These are phyloP conservation scores for Ophioderma brevispina DNA, from an alignment of 35 echinoderm and acorn worm genomes.

Conservation along the genomic window DNA sequence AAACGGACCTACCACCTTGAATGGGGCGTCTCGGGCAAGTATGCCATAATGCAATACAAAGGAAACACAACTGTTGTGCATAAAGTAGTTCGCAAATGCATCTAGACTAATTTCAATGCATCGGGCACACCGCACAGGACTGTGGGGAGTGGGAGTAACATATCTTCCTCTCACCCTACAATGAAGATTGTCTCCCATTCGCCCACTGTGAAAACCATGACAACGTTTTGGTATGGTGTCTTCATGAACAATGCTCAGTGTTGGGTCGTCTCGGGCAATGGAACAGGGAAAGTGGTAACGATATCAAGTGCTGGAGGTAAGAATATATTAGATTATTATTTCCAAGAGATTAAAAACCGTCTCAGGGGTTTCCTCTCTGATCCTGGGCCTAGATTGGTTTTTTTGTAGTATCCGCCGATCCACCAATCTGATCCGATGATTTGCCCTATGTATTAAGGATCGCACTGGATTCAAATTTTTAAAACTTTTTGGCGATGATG, in stretches of 20 bases:
- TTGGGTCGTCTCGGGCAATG: background rate
- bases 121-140: background rate
- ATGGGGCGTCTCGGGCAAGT: constrained; percentile 7
- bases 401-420: too few relatives aligned
- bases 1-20: constrained; percentile 7
- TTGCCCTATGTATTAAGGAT: too few relatives aligned
- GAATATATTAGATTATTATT: too few relatives aligned
- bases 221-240: background rate
- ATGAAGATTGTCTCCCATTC: constrained; percentile 18
- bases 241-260: background rate
- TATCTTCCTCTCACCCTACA: background rate
- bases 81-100: constrained; percentile 13
- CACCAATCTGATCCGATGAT: too few relatives aligned
- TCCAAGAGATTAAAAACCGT: too few relatives aligned
- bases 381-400: too few relatives aligned
- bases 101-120: background rate
- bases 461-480: too few relatives aligned
- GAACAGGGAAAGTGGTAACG: constrained; percentile 39
- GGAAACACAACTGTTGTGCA: constrained; percentile 8
- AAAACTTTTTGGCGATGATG: too few relatives aligned
- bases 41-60: constrained; percentile 2
- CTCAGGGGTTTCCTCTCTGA: too few relatives aligned
- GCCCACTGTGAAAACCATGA: background rate
- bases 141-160: background rate
- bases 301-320: constrained; percentile 20